Conservation (phyloP, 2,888 invertebrate species). For the Synergus laeviventris region DNA sequence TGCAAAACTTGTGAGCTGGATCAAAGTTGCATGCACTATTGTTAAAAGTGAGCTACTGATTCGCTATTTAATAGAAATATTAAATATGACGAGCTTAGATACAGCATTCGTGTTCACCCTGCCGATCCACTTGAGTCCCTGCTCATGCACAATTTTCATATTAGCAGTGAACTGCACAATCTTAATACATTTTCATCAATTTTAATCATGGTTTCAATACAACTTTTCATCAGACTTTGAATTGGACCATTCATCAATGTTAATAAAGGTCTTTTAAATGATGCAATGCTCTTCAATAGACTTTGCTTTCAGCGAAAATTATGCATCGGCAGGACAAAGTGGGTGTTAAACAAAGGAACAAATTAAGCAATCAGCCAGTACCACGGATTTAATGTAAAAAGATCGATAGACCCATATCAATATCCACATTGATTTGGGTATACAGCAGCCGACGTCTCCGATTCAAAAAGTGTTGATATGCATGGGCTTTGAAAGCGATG, state of each 20-base stretch:
- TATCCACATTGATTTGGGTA: conserved; percentile 75
- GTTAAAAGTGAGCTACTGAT: conserved; percentile 76
- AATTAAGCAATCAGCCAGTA: conserved; percentile 75
- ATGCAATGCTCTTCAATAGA: not conserved
- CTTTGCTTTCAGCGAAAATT: conserved; percentile 47
- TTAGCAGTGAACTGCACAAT: conserved; percentile 1
- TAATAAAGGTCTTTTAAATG: not conserved
- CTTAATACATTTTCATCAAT: not conserved
- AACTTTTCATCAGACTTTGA: too few species aligned
- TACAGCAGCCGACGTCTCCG: conserved; percentile 71
- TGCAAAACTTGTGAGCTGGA: conserved; percentile 63
- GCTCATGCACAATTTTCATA: conserved; percentile 55
- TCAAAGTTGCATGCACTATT: conserved; percentile 74
- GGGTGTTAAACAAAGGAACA: conserved; percentile 65
- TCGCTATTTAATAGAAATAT: conserved; percentile 73
- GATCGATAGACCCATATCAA: conserved; percentile 73
- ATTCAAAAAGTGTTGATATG: conserved; percentile 62
- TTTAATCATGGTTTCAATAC: not conserved
- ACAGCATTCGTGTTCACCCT: conserved; percentile 75
- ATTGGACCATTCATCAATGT: not conserved
- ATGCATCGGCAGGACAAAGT: conserved; percentile 55
- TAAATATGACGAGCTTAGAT: conserved; percentile 74
- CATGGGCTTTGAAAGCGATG: conserved; percentile 40
- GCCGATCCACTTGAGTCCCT: conserved; percentile 62
- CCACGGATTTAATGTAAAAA: conserved; percentile 74